Percentiles rank a stretch among this genome's conserved stretches.
Conservation (phyloP, 2,888 invertebrate genomes). For the Bombylius major region DNA sequence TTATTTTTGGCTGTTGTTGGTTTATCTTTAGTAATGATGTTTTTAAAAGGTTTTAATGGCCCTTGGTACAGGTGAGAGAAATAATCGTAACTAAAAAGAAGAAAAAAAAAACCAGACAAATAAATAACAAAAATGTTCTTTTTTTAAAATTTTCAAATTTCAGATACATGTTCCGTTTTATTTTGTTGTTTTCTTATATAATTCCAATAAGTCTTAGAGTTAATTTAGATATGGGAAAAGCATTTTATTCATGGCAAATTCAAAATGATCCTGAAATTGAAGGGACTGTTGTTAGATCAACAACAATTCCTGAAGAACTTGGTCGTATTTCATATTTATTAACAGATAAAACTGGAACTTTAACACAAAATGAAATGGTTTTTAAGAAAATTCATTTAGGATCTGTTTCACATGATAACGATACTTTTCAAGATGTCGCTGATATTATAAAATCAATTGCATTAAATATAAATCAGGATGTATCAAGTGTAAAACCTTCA, state of each 20-base stretch:
- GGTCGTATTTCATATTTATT: slow-evolving; percentile 94
- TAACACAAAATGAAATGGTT: slow-evolving; percentile 98
- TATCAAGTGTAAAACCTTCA: slow-evolving; percentile 9
- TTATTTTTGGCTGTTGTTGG: slow-evolving; percentile 84
- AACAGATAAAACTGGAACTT: slow-evolving; percentile 95
- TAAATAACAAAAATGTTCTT: too few relatives aligned
- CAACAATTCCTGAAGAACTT: slow-evolving; percentile 96
- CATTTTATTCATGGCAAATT: slow-evolving; percentile 94
- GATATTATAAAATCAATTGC: slow-evolving; percentile 31
- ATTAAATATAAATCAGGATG: slow-evolving; percentile 23
- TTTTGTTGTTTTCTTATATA: slow-evolving; percentile 95
- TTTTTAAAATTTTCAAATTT: not conserved
- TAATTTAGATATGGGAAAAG: slow-evolving; percentile 97
- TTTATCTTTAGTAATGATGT: slow-evolving; percentile 87
- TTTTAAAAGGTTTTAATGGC: slow-evolving; percentile 89
- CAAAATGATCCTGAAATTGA: slow-evolving; percentile 85
- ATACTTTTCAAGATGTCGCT: slow-evolving; percentile 35
- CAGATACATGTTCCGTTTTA: slow-evolving; percentile 88
- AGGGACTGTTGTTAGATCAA: slow-evolving; percentile 91
- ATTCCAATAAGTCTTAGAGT: slow-evolving; percentile 97
- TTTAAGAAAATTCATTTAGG: slow-evolving; percentile 92
- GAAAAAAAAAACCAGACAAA: too few relatives aligned
- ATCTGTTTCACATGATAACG: slow-evolving; percentile 78
- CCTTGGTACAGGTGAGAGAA: slow-evolving; percentile 62
- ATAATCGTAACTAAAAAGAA: too few relatives aligned